Evolutionary conservation across 2,113 vertebrate species (phyloP).

Genomic region (Heterotis niloticus): DNA sequence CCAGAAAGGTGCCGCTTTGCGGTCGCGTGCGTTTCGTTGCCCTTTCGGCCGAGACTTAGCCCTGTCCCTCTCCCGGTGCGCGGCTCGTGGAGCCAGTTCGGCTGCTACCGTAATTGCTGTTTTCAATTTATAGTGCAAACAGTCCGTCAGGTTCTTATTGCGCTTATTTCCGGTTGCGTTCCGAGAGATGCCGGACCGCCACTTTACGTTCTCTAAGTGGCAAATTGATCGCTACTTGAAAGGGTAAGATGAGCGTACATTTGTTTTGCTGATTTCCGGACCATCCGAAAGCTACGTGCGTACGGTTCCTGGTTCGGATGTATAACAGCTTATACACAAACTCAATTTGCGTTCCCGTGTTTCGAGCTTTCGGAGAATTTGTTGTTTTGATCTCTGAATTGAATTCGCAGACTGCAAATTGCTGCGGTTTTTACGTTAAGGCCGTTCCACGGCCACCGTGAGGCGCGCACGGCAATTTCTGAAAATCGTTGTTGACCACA

Average conservation of each 20-base stretch:
- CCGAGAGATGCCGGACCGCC: not conserved
- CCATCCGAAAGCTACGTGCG: not conserved
- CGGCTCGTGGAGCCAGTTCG: not conserved
- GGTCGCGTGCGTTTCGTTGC: constrained; percentile 1
- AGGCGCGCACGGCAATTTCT: constrained; percentile 13
- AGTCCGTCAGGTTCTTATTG: constrained; percentile 1
- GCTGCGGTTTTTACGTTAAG: not conserved
- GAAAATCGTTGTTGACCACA: constrained; percentile 41
- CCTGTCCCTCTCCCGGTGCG: not conserved
- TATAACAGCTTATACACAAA: not conserved
- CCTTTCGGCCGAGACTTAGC: constrained; percentile 2
- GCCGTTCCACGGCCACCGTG: constrained; percentile 27
- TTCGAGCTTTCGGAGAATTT: not conserved
- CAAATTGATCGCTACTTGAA: not conserved
- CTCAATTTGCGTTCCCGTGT: not conserved
- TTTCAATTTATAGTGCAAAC: constrained; percentile 21
- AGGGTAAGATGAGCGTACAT: not conserved
- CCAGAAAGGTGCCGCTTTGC: constrained; percentile 14
- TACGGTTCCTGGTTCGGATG: not conserved
- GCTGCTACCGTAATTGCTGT: not conserved
- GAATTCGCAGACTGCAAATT: not conserved
- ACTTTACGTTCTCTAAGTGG: constrained; percentile 2
- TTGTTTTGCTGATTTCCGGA: not conserved
- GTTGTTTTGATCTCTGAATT: not conserved
- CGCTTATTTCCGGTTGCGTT: not conserved